Base-by-base conservation (phyloP, 2,888 invertebrate genomes). In the Amaurobius ferox region DNA sequence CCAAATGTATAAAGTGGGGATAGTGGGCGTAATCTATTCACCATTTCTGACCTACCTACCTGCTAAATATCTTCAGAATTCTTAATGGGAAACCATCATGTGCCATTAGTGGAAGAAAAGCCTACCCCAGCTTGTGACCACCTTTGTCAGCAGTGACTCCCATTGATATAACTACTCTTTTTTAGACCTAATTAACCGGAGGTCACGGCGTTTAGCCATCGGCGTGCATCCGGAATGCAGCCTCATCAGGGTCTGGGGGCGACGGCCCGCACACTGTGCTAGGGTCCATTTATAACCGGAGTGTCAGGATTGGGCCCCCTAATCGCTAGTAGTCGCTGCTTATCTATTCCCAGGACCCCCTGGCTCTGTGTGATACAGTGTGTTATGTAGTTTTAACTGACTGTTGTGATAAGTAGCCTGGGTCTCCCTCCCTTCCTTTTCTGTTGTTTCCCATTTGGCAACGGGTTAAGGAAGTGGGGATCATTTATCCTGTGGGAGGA, bases 131-230 rank as follows among this genome's bases (percentile, higher is more conserved):
- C n/a, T n/a, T n/a, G 13, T 66, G 66, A 30, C 39, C 70, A 19
- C 26, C 26, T 40, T 26, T 3, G 16, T 13, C 35, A 9, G 32
- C 48, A 48, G n/a, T n/a, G n/a, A n/a, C n/a, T n/a, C n/a, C n/a
- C n/a, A n/a, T n/a, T n/a, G n/a, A n/a, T n/a, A n/a, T n/a, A n/a
- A n/a, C n/a, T n/a, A n/a, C 40, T 40, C 40, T 39, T 61, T 40
- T 61, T 61, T 79, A 71, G 64, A 72, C 79, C 72, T 79, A 71
- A 79, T 79, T 79, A 79, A 79, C 79, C 32, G 26, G 72, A 64
- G 79, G 61, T 79, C 79, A 79, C 66, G 71, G 26, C 72, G 71
- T 72, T 79, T 79, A 79, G 72, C 67, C 70, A 70, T 39, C 62
- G 61, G 70, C 40, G 29, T 48, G 55, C 68, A 77, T 77, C 77